These are phyloP conservation scores for Crocuta crocuta DNA, from an alignment of 2,113 vertebrate species.

Conservation along the genomic window DNA sequence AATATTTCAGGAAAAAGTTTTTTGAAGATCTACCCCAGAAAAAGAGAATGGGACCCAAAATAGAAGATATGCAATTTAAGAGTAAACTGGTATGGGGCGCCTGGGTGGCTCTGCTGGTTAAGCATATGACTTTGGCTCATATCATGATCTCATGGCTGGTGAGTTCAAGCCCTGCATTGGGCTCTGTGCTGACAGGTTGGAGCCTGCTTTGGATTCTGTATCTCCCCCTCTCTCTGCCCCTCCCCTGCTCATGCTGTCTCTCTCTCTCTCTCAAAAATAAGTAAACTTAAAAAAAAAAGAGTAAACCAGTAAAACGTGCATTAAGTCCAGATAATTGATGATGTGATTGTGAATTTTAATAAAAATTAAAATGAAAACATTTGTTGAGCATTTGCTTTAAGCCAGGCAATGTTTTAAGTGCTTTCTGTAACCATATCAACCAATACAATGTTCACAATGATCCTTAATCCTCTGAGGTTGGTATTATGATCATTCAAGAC, in stretches of 20 bases:
- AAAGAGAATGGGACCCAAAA: neutral
- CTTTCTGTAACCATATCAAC: neutral
- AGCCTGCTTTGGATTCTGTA: too few species aligned
- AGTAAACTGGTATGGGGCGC: too few species aligned
- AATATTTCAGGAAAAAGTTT: neutral
- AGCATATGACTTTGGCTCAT: too few species aligned
- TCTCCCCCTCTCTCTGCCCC: too few species aligned
- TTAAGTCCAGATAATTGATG: neutral
- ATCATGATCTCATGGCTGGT: too few species aligned
- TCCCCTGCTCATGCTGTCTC: too few species aligned
- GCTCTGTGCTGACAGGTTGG: too few species aligned
- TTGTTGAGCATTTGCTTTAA: neutral
- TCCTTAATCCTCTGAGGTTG: neutral
- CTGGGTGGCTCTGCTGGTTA: too few species aligned
- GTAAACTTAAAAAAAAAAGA: neutral
- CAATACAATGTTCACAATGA: neutral
- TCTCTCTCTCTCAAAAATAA: too few species aligned
- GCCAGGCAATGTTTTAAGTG: neutral
- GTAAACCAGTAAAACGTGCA: neutral
- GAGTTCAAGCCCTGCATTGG: too few species aligned
- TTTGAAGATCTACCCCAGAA: neutral
- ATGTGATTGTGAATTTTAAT: neutral
- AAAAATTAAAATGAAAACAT: neutral
- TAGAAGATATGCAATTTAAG: neutral
- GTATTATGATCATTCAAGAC: neutral